A percentile compares a stretch with the other conserved stretches of the same genome.
Evolutionary conservation across 2,888 invertebrate genomes (phyloP).

Genomic region (Panorpa germanica): DNA sequence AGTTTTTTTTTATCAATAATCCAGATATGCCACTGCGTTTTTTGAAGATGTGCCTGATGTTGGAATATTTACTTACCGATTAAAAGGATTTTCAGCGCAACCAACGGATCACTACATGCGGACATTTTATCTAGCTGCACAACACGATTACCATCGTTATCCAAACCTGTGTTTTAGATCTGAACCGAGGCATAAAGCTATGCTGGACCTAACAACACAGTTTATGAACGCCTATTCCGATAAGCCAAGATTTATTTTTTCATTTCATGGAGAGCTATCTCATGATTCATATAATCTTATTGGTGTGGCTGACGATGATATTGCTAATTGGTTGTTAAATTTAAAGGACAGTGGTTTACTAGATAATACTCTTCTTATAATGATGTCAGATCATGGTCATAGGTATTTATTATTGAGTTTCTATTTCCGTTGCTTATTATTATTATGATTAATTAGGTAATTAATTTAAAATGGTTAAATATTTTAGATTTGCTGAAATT

Average conservation of each 20-base stretch:
- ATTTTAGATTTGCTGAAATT: constrained; percentile 52
- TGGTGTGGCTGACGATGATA: constrained; percentile 56
- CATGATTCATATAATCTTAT: constrained; percentile 73
- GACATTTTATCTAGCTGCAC: constrained; percentile 53
- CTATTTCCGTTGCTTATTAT: too few species aligned
- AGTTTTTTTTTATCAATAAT: not conserved
- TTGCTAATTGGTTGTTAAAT: constrained; percentile 40
- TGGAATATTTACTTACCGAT: constrained; percentile 78
- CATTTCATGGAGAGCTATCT: constrained; percentile 75
- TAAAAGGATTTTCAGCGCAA: constrained; percentile 63
- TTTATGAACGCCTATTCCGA: constrained; percentile 39
- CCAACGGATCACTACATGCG: constrained; percentile 87
- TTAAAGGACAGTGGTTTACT: constrained; percentile 40
- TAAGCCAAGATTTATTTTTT: constrained; percentile 64
- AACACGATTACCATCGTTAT: constrained; percentile 31
- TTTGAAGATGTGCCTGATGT: constrained; percentile 71
- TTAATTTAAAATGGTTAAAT: constrained; percentile 9
- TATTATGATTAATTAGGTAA: constrained; percentile 3
- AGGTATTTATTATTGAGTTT: too few species aligned
- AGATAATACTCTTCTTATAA: constrained; percentile 62
- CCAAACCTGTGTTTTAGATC: constrained; percentile 50
- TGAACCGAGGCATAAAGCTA: constrained; percentile 44
- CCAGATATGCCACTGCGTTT: constrained; percentile 63
- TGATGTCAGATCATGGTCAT: constrained; percentile 90
- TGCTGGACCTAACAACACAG: constrained; percentile 42